These are phyloP conservation scores for Peromyscus aztecus DNA, from an alignment of 2,797 vertebrate species.

Conservation along the genomic window DNA sequence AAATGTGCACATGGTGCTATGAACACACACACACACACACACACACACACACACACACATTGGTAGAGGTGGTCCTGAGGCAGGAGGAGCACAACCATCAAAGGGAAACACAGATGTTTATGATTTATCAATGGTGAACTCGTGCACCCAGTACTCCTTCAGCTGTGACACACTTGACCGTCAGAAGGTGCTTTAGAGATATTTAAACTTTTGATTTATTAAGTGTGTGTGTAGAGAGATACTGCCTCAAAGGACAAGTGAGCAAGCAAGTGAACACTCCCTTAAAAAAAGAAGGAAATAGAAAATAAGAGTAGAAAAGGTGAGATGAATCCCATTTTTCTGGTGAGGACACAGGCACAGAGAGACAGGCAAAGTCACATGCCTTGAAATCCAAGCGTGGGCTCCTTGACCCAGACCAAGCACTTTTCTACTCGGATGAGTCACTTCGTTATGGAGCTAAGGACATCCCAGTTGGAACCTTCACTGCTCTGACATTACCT, in stretches of 20 bases:
- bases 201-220: neutral
- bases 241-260: neutral
- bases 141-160: neutral
- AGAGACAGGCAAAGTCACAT: neutral
- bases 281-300: neutral
- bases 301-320: neutral
- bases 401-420: neutral
- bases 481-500: neutral
- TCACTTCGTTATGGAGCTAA: neutral
- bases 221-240: neutral
- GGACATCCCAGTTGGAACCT: neutral
- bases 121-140: neutral
- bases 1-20: neutral
- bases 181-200: neutral
- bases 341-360: neutral
- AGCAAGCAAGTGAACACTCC: neutral
- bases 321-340: neutral
- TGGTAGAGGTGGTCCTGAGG: neutral
- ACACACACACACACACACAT: neutral
- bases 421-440: neutral
- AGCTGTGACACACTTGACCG: neutral
- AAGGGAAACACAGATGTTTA: neutral
- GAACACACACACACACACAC: neutral
- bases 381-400: neutral
- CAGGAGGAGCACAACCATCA: neutral